A percentile compares a stretch with the other conserved stretches of the same genome.
Conservation (phyloP, 2,797 vertebrate genomes). For the Oreortyx pictus region DNA sequence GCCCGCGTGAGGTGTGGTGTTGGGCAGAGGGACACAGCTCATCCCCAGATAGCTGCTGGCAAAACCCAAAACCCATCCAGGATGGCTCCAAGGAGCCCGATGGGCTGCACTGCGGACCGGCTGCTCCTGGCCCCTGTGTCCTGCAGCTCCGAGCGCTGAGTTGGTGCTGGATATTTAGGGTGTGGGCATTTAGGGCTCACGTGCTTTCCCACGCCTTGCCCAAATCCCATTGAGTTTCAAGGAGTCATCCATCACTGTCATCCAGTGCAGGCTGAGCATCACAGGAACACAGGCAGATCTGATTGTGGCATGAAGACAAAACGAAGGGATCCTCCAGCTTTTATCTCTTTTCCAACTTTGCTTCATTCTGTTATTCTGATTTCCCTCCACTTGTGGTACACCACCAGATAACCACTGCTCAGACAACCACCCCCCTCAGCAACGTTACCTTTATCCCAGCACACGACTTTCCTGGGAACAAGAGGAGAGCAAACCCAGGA, state of each 20-base stretch:
- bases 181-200: accelerated
- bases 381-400: neutral
- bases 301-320: neutral
- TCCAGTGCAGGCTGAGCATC: neutral
- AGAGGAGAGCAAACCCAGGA: neutral
- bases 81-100: neutral
- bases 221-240: neutral
- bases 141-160: neutral
- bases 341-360: neutral
- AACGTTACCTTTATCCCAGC: neutral
- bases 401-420: too few relatives aligned
- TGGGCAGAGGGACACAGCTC: accelerated
- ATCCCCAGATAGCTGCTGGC: neutral
- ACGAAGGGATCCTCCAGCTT: neutral
- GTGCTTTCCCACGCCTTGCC: neutral
- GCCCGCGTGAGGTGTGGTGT: neutral
- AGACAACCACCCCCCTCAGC: neutral
- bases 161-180: neutral
- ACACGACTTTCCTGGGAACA: neutral
- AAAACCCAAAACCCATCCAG: neutral
- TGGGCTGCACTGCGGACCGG: neutral
- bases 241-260: neutral
- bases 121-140: neutral
- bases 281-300: neutral
- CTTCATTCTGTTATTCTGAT: neutral